These are phyloP conservation scores for Nipponia nippon DNA, from an alignment of 2,113 vertebrate species.

Conservation along the genomic window DNA sequence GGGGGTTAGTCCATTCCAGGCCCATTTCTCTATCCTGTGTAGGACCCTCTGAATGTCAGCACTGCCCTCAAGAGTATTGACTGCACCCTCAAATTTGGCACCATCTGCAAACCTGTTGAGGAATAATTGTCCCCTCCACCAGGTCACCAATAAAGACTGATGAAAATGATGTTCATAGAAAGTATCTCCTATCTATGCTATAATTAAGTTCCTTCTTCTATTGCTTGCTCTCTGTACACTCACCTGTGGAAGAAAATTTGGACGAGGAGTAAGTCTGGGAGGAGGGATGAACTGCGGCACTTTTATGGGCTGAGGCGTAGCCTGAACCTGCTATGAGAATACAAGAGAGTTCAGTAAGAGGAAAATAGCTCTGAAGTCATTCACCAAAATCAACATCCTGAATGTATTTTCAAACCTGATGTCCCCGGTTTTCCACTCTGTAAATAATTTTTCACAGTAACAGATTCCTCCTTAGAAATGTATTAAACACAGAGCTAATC, in stretches of 20 bases:
- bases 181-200: background rate
- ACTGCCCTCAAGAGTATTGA: background rate
- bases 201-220: background rate
- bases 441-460: background rate
- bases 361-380: background rate
- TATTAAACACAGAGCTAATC: background rate
- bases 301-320: slow-evolving; percentile 96
- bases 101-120: background rate
- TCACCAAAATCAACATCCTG: background rate
- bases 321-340: slow-evolving; percentile 89
- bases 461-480: background rate
- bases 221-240: slow-evolving; percentile 55
- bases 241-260: slow-evolving; percentile 96
- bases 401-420: background rate
- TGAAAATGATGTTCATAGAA: background rate
- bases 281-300: slow-evolving; percentile 99
- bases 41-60: background rate
- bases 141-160: background rate
- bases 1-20: background rate
- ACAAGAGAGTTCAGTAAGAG: slow-evolving; percentile 59
- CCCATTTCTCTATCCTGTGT: background rate
- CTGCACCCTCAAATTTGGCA: background rate
- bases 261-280: slow-evolving; percentile 96
- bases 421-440: background rate
- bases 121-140: background rate